Base-by-base conservation (phyloP, 2,888 invertebrate genomes). In the Atethmia centrago region DNA sequence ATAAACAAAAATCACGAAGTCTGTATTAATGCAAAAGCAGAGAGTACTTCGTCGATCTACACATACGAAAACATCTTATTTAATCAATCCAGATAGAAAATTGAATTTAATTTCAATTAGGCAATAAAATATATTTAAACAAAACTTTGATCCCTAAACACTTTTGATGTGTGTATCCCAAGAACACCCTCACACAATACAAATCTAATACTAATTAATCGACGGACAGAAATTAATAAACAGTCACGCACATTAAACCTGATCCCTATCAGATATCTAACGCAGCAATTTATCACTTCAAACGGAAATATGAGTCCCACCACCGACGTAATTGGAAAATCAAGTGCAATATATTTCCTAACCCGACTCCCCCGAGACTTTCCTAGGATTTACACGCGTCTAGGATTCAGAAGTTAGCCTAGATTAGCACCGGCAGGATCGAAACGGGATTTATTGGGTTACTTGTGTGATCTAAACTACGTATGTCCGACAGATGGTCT, bases 281-380 rank as follows among this genome's bases (percentile, higher is more conserved):
- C 82, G 80, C 85, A 80, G 86, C 85, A 89, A 92, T 90, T 91
- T 92, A 92, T 90, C 88, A 89, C 85, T 83, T 85, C 82, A 84
- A 81, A 87, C 89, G 91, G 93, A 92, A 94, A 95, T 94, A 94
- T 94, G 93, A 94, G 87, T 88, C 85, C 89, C 87, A 91, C 92
- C 88, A 93, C 90, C 84, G 84, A 88, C 89, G 93, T 95, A 95
- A 95, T 95, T 95, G 94, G 94, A 93, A 93, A 94, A 94, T 94
- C 93, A 92, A 90, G 89, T 89, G 92, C 90, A 88, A 93, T 94
- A 93, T 92, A 94, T 94, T 90, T 90, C 89, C 86, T 74, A 77
- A 85, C 82, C 81, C 88, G 85, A 79, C 85, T 87, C 91, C 82
- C 71, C 58, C 12, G 86, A 85, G 87, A 88, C 85, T 87, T 89